Evolutionary conservation across 2,888 invertebrate species (phyloP).

Genomic region (Himalopsyche kuldschensis): DNA sequence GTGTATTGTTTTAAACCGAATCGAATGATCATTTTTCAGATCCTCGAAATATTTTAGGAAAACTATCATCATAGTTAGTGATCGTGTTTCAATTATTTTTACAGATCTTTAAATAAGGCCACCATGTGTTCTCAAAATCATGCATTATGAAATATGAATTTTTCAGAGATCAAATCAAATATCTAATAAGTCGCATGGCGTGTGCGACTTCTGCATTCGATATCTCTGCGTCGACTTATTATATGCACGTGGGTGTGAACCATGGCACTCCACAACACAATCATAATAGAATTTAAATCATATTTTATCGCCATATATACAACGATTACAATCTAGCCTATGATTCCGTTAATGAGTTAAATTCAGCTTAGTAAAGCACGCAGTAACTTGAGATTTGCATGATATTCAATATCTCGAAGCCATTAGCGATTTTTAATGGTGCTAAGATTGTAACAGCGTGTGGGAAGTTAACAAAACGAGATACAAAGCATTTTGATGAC

Average conservation of each 20-base stretch:
- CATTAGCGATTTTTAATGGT: background rate
- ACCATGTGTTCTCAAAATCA: no score
- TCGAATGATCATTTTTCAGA: no score
- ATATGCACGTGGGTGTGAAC: background rate
- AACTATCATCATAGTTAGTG: no score
- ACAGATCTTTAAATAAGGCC: no score
- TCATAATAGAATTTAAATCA: background rate
- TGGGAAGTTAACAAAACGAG: background rate
- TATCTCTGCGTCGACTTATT: background rate
- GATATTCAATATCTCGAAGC: background rate
- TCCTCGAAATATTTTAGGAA: no score
- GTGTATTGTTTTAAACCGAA: no score
- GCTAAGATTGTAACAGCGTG: background rate
- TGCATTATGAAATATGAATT: no score
- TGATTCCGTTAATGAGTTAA: background rate
- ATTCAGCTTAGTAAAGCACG: background rate
- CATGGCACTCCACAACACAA: background rate
- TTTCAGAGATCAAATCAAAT: no score
- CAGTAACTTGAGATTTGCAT: background rate
- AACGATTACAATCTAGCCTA: background rate
- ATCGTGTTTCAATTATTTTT: no score
- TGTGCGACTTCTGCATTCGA: background rate
- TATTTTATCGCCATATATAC: background rate
- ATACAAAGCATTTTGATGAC: background rate
- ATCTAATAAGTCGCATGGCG: background rate